These are phyloP conservation scores for Pangasius mekongensis DNA, from an alignment of 2,797 vertebrate species.

Conservation along the genomic window DNA sequence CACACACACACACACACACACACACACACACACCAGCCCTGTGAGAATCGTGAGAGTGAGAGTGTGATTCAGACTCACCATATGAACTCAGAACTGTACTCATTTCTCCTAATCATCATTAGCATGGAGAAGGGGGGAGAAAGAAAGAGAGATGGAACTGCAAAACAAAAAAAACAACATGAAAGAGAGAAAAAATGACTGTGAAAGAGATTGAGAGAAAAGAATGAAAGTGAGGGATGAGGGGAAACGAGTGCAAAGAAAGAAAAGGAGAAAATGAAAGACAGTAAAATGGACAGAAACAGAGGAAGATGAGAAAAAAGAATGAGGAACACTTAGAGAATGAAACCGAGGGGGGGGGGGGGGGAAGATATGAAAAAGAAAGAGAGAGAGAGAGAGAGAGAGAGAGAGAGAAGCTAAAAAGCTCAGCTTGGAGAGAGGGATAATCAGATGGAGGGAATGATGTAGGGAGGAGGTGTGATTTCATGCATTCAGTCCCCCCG, in stretches of 20 bases:
- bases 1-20: conserved; percentile 7
- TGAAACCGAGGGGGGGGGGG: neutral
- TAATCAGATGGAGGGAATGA: neutral
- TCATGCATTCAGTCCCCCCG: neutral
- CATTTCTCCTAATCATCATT: neutral
- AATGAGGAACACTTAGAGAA: neutral
- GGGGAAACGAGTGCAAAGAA: neutral
- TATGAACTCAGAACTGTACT: conserved; percentile 10
- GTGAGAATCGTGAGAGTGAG: neutral
- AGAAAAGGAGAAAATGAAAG: neutral
- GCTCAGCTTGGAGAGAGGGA: neutral
- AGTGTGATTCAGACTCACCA: conserved; percentile 3
- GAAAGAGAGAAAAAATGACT: neutral
- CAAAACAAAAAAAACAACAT: neutral
- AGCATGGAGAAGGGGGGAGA: neutral
- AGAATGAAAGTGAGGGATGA: neutral
- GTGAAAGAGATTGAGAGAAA: neutral
- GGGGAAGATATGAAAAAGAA: neutral
- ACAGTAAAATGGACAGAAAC: neutral
- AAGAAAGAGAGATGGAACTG: neutral
- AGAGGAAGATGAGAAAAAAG: neutral
- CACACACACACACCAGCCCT: neutral
- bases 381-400: neutral
- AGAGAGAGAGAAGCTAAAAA: neutral
- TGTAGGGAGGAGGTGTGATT: neutral